Conservation (phyloP, 2,797 vertebrate species). For the Arctocebus calabarensis region DNA sequence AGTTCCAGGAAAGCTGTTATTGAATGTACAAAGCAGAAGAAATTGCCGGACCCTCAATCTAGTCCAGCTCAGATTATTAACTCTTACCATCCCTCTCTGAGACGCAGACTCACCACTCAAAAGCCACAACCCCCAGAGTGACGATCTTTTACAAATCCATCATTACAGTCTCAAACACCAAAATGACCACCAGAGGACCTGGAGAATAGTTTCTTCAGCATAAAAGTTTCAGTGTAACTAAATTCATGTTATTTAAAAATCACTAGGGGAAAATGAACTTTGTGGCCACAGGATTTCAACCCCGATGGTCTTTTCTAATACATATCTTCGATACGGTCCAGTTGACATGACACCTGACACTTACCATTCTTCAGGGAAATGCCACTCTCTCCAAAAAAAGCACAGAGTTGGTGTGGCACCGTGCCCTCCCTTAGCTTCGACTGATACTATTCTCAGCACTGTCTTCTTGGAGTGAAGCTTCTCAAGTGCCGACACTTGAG, state of each 20-base stretch:
- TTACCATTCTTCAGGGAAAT: neutral
- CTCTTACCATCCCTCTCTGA: neutral
- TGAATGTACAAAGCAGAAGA: neutral
- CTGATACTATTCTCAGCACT: conserved; percentile 61
- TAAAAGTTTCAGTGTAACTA: neutral
- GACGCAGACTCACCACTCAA: neutral
- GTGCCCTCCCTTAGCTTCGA: conserved; percentile 49
- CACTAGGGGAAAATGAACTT: neutral
- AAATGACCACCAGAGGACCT: neutral
- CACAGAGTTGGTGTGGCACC: rapidly evolving
- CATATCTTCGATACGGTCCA: neutral
- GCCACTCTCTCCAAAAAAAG: neutral
- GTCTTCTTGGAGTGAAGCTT: conserved; percentile 59
- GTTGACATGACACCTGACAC: neutral
- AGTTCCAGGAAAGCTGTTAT: neutral
- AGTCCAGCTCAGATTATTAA: neutral
- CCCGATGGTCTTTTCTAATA: neutral
- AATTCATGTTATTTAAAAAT: conserved; percentile 29
- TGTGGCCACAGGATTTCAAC: neutral
- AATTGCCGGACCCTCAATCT: neutral
- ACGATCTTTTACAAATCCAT: neutral
- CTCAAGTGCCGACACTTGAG: conserved; percentile 42
- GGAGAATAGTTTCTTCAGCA: neutral
- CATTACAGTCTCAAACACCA: neutral
- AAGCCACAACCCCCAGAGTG: conserved; percentile 37